Percentiles rank a stretch among this genome's conserved stretches.
Conservation (phyloP, 2,797 vertebrate species). For the Poecilia picta region DNA sequence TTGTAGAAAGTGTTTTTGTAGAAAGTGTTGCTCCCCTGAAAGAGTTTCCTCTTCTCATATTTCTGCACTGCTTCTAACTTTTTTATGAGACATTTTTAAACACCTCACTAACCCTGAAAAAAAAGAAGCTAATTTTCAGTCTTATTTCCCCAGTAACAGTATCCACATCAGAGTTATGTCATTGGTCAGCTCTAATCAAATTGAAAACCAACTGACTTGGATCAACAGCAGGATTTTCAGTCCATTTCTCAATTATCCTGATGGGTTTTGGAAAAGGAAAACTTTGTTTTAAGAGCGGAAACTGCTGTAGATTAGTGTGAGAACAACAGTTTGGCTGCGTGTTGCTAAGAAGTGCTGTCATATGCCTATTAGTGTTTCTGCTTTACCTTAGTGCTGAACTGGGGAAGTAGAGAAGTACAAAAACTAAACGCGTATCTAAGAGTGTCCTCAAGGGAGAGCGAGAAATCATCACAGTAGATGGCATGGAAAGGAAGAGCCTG, state of each 20-base stretch:
- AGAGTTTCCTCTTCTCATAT: background rate
- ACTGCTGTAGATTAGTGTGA: slow-evolving; percentile 74
- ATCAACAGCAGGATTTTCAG: background rate
- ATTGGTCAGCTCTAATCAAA: background rate
- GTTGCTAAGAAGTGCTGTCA: background rate
- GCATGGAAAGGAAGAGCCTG: background rate
- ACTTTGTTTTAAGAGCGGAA: slow-evolving; percentile 67
- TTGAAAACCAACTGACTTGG: background rate
- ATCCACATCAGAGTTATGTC: background rate
- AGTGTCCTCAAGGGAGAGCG: slow-evolving; percentile 46
- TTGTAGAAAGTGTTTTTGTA: background rate
- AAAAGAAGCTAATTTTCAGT: background rate
- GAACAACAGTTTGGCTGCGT: background rate
- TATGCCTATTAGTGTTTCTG: slow-evolving; percentile 70
- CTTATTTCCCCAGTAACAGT: background rate
- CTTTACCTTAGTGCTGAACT: slow-evolving; percentile 75
- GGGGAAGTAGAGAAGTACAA: slow-evolving; percentile 74
- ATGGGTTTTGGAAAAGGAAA: slow-evolving; percentile 55
- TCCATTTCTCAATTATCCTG: slow-evolving; percentile 26
- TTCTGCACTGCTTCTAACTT: background rate
- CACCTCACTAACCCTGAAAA: background rate
- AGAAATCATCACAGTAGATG: slow-evolving; percentile 43
- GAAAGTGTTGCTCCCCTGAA: background rate
- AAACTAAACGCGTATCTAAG: slow-evolving; percentile 61
- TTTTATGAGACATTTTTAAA: background rate